Base-by-base conservation (phyloP, 2,797 vertebrate species). In the Eremophila alpestris region DNA sequence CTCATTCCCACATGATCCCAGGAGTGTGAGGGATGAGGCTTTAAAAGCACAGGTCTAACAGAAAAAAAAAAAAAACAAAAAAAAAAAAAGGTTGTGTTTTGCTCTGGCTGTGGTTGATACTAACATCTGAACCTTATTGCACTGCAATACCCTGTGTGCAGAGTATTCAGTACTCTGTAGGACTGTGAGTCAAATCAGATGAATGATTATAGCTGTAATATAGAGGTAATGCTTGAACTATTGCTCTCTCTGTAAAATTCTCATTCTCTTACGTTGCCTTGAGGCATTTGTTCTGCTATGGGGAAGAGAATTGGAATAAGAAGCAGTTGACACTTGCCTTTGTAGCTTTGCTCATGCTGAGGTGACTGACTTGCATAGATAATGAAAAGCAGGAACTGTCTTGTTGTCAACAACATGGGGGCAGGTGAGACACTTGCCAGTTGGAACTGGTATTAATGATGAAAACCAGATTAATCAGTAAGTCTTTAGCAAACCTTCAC, bases 1-100 rank as follows among this genome's bases (percentile, higher is more conserved):
- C 40, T 88, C 74, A 89, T 94, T 89, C 83, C 93, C 64, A 48
- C 80, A 54, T 46, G 54, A 89, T 95, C 87, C 85, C 89, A 84
- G 67, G 64, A 74, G 83, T 71, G 24, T 48, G 90, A 87, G 83
- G 65, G 51, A 78, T 90, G 63, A 94, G 36, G 75, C 88, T 69
- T 73, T 91, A 52, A 89, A 80, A 96, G 68, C 60, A 76, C 41
- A 91, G 80, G 77, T 92, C 83, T 80, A 88, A 82, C 20, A 85
- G 48, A 1, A 68, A 65, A 71, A 82, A 54, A 52, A 76, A 63
- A 5, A 27, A 41, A 16, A 41, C n/a, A n/a, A n/a, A n/a, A n/a
- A n/a, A n/a, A n/a, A n/a, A 41, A 41, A 41, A 41, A 2, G 54
- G 19, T 54, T 92, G 52, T 76, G 49, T 56, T 93, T 90, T 95